These are phyloP conservation scores for Manacus vitellinus DNA, from an alignment of 2,113 vertebrate genomes.

Conservation along the genomic window DNA sequence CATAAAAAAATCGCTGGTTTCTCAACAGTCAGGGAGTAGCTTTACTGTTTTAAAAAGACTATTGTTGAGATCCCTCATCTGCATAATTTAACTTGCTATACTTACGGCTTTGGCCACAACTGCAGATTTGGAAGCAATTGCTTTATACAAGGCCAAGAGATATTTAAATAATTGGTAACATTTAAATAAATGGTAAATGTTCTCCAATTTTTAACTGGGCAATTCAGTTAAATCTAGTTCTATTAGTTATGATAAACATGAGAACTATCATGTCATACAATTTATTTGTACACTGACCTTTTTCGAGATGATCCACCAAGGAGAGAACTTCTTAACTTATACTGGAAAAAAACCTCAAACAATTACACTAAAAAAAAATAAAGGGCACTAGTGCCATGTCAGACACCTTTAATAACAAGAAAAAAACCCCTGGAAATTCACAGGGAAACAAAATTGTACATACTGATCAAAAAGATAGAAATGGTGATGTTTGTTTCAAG, in stretches of 20 bases:
- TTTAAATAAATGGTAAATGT: neutral
- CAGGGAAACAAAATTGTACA: neutral
- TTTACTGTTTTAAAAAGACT: neutral
- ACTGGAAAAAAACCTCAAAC: neutral
- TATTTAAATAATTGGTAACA: neutral
- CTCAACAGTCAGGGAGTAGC: neutral
- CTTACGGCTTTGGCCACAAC: neutral
- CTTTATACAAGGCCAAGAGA: neutral
- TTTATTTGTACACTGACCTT: neutral
- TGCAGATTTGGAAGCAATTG: neutral
- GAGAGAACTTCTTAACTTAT: neutral
- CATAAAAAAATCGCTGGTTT: neutral
- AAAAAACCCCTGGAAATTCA: neutral
- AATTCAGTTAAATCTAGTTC: neutral
- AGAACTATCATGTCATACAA: neutral
- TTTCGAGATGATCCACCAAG: neutral
- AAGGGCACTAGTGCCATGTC: fast-evolving
- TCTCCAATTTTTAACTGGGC: neutral
- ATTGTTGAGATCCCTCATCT: neutral
- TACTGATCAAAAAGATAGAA: neutral
- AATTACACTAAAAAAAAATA: neutral
- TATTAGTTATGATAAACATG: neutral
- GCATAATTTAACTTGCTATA: neutral
- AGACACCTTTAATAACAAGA: neutral
- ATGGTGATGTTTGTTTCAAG: neutral